Evolutionary conservation across 2,113 vertebrate genomes (phyloP).

Genomic region (Lanius ludovicianus): DNA sequence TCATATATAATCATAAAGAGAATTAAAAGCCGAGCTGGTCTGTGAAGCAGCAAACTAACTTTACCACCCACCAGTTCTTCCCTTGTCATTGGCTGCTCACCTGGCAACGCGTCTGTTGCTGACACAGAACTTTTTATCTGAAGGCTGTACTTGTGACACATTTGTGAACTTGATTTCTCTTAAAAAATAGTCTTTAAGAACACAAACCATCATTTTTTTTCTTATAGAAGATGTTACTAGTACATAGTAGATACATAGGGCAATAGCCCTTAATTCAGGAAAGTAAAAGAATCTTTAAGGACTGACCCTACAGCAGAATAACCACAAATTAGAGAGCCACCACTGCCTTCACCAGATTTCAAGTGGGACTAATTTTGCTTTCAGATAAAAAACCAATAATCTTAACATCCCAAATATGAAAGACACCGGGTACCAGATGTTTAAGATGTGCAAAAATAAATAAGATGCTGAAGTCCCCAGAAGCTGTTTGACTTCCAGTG

Average conservation of each 20-base stretch:
- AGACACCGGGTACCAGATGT: not conserved
- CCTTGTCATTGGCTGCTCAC: not conserved
- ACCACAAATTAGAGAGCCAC: not conserved
- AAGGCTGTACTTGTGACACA: not conserved
- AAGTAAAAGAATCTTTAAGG: not conserved
- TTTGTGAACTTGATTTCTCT: not conserved
- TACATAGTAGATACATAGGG: not conserved
- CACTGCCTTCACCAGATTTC: not conserved
- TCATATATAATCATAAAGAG: constrained; percentile 5
- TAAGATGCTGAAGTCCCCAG: not conserved
- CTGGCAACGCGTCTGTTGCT: not conserved
- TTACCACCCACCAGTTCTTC: not conserved
- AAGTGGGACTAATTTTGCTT: not conserved
- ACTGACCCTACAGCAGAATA: not conserved
- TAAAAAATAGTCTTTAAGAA: not conserved
- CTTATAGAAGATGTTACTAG: not conserved
- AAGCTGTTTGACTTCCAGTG: not conserved
- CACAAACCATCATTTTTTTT: not conserved
- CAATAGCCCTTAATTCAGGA: not conserved
- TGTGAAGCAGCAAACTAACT: not conserved
- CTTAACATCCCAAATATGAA: not conserved
- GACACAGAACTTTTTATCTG: not conserved
- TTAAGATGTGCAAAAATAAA: not conserved
- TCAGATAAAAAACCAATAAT: not conserved
- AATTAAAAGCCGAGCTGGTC: not conserved